Evolutionary conservation across 2,888 invertebrate genomes (phyloP), one percentile per base, ranked within the genome.

Genomic region (Eudasyphora cyanicolor): DNA sequence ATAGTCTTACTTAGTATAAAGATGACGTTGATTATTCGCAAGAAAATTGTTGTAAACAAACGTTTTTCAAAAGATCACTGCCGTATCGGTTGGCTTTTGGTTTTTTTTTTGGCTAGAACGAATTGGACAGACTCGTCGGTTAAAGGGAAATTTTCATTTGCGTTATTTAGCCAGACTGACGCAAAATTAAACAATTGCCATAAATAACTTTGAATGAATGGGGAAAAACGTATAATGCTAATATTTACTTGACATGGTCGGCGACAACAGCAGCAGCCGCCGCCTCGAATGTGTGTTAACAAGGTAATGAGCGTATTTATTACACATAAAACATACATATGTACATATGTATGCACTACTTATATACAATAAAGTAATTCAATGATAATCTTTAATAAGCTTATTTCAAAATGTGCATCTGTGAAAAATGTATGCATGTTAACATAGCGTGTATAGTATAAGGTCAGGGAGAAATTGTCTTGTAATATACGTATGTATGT

Each of bases 401-500:
- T 45, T 45, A 45, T 45, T 45, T n/a, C 14, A 45, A n/a, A 45
- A 45, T 12, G 45, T n/a, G 45, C n/a, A n/a, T n/a, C n/a, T 45
- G 2, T 45, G 12, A 14, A 2, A 14, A n/a, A 14, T 45, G 14
- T 45, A 45, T n/a, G 0, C 14, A 45, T 45, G 12, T 45, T 45
- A 6, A 64, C n/a, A 45, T 12, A 38, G 12, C 5, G 2, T 45
- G 45, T n/a, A 45, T 14, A n/a, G 45, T 45, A 45, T 45, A 45
- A 45, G 45, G 45, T 45, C 45, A 45, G 45, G 45, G n/a, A 45
- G 45, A 14, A 45, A 45, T n/a, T 12, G 7, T n/a, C 45, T n/a
- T 45, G 45, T n/a, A 45, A 45, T 45, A n/a, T 64, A 64, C 64
- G 35, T 84, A 76, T 54, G 60, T 49, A 54, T 60, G 17, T 64